phyloP scores from a whole-genome alignment of 2,888 invertebrate species.

The Phyllotreta striolata region DNA sequence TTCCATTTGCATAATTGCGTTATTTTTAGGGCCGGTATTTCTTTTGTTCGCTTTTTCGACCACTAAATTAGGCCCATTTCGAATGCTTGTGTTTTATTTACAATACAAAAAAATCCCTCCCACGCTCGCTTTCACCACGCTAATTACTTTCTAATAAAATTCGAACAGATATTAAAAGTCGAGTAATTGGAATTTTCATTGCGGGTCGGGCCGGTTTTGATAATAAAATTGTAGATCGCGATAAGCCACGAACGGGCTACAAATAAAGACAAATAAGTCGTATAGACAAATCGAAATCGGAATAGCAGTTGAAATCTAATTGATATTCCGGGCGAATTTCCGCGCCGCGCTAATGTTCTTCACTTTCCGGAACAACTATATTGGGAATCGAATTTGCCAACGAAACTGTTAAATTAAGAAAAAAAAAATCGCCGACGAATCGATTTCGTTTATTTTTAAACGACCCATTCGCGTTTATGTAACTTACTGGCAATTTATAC shows the following conservation, averaged over 20 bases:
- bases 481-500: too few relatives aligned
- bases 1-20: slow-evolving; percentile 13
- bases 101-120: too few relatives aligned
- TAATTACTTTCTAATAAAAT: too few relatives aligned
- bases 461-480: too few relatives aligned
- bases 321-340: slow-evolving; percentile 7
- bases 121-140: too few relatives aligned
- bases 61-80: too few relatives aligned
- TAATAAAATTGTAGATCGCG: neutral
- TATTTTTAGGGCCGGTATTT: neutral
- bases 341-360: slow-evolving; percentile 5
- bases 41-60: too few relatives aligned
- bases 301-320: slow-evolving; percentile 7
- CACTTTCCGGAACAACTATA: slow-evolving; percentile 3
- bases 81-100: too few relatives aligned
- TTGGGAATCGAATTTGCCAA: slow-evolving; percentile 2
- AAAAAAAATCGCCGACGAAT: too few relatives aligned
- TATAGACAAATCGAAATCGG: slow-evolving; percentile 4
- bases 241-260: slow-evolving; percentile 3
- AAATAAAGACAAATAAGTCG: slow-evolving; percentile 10
- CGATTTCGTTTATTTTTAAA: too few relatives aligned
- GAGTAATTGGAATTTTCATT: neutral
- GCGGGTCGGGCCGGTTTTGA: neutral
- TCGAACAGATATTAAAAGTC: too few relatives aligned
- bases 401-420: neutral